Evolutionary conservation across 1,140 invertebrate genomes (phyloP), one percentile per base, ranked within the genome.

Genomic region (Drosophila kikkawai): DNA sequence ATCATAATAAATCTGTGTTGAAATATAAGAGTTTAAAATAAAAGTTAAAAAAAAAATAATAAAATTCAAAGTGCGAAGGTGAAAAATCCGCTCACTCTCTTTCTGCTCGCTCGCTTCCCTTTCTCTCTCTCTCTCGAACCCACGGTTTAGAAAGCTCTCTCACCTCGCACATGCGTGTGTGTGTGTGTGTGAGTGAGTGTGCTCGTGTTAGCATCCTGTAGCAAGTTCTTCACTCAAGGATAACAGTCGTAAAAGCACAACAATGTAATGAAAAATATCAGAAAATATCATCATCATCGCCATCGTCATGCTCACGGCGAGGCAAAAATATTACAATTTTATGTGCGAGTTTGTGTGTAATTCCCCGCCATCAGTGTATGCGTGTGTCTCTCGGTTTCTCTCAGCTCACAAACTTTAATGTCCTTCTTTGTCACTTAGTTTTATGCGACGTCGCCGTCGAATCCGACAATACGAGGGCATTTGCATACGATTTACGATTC

Each of bases 201-300:
- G 55, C 44, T 42, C 66, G 82, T 75, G 64, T 67, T 82, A 85
- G 85, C 86, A 90, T 90, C 85, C 85, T 90, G 86, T 91, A 67
- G 85, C 81, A 82, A 91, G 86, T 90, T 91, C 86, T 90, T 90
- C 85, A 90, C 70, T 90, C 85, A 90, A 90, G 85, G 85, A 90
- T 90, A 90, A 82, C 86, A 85, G 86, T 90, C 85, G 85, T 90
- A 85, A 90, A 90, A 90, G 82, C 83, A 90, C 86, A 90, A 90
- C 86, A 90, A 90, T 90, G 85, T 90, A 76, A 90, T 90, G 82
- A 85, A 90, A 79, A 90, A 91, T 91, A 91, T 91, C 83, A 76
- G 66, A 90, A 85, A 88, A 88, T 88, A 90, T 88, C 76, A 88
- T 88, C 84, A 88, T 88, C 80, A 83, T 80, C 67, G 67, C 81